Percentiles rank a stretch among this genome's conserved stretches.
phyloP scores from a whole-genome alignment of 2,888 invertebrate species.

The Dusona sp. region DNA sequence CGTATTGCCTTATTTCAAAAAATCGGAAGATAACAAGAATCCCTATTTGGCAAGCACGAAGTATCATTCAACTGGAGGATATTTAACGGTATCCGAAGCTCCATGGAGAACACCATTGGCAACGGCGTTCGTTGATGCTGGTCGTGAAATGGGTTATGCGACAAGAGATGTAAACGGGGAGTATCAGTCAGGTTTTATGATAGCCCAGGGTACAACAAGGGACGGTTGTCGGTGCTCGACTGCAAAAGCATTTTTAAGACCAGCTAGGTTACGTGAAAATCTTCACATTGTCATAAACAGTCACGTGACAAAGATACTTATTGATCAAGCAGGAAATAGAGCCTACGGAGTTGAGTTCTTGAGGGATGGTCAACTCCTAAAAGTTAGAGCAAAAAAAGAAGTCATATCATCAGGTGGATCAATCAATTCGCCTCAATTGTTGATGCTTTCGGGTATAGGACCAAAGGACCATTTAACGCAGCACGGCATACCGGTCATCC shows the following conservation, averaged over 20 bases:
- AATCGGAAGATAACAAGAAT: constrained; percentile 96
- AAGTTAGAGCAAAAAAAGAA: constrained; percentile 92
- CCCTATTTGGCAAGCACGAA: constrained; percentile 92
- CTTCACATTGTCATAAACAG: constrained; percentile 94
- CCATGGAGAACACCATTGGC: constrained; percentile 94
- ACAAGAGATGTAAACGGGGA: constrained; percentile 95
- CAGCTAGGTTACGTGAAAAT: constrained; percentile 92
- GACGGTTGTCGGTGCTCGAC: constrained; percentile 95
- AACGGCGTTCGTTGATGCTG: constrained; percentile 93
- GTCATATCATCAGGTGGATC: constrained; percentile 96
- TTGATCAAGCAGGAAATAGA: constrained; percentile 87
- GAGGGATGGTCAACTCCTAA: constrained; percentile 89
- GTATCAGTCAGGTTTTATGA: constrained; percentile 95
- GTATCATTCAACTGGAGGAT: constrained; percentile 93
- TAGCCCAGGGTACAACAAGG: constrained; percentile 92
- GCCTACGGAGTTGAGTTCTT: constrained; percentile 94
- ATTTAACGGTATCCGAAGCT: constrained; percentile 93
- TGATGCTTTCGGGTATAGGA: constrained; percentile 97
- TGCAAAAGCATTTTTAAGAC: constrained; percentile 94
- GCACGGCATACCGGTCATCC: constrained; percentile 91
- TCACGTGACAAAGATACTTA: constrained; percentile 88
- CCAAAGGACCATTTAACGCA: constrained; percentile 90
- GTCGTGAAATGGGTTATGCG: constrained; percentile 93
- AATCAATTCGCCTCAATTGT: constrained; percentile 96
- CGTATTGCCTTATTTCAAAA: constrained; percentile 93